Base-by-base conservation (phyloP, 2,797 vertebrate genomes). In the Phoeniculus purpureus region DNA sequence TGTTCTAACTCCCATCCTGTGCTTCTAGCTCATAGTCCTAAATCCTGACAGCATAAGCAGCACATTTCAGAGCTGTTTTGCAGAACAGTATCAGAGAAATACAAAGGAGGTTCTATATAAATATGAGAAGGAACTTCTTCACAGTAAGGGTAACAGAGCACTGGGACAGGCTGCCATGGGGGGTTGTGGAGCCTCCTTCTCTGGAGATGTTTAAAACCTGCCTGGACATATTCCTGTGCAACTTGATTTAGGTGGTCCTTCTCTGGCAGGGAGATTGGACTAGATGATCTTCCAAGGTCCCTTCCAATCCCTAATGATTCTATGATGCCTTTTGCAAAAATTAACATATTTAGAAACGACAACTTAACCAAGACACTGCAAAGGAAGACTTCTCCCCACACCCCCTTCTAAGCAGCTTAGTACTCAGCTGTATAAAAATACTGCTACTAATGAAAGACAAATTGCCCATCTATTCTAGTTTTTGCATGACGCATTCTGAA, bases 371-470 rank as follows among this genome's bases (percentile, higher is more conserved):
- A 85, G 88, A 82, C 18, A 27, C 54, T 12, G 27, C 54, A 95
- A 91, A 81, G 89, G 25, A 64, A 67, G 68, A 75, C 56, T 48
- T 68, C 7, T 9, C 12, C 43, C 43, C 43, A 43, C 43, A 6
- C 47, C 14, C 31, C 32, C 32, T 87, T 89, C 74, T 67, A 68
- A 94, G 72, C 66, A 80, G 70, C 91, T 96, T 79, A 83, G 97
- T 96, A 94, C 56, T 83, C 70, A 93, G 59, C 81, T 60, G 55
- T 58, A 87, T 68, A 79, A 90, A 87, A 95, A 91, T 67, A 68
- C 32, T 61, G 52, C 55, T 87, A 25, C 59, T 90, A 85, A 93
- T 72, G 71, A 92, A 95, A 95, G 94, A 87, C 16, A 61, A 94
- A 97, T 96, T 91, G 65, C 56, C 31, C 40, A 45, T 82, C 74